phyloP scores from a whole-genome alignment of 2,113 vertebrate genomes.

The Orycteropus afer region DNA sequence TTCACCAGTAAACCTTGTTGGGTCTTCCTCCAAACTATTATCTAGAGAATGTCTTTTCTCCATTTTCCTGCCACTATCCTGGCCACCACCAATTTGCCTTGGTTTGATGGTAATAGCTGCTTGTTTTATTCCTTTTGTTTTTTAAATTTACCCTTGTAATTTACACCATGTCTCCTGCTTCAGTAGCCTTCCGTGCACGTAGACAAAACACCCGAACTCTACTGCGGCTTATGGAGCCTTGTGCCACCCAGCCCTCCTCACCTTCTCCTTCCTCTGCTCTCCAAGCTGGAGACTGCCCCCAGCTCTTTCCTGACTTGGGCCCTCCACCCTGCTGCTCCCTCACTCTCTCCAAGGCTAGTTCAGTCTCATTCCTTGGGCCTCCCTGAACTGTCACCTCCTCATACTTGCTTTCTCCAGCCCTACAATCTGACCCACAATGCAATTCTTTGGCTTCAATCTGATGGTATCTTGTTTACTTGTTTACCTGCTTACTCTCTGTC shows the following conservation, averaged over 20 bases:
- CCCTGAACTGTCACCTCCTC: not conserved
- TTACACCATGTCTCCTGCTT: not conserved
- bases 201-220: not conserved
- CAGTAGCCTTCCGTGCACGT: not conserved
- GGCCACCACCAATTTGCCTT: not conserved
- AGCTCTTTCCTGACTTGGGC: not conserved
- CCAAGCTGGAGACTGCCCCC: not conserved
- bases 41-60: not conserved
- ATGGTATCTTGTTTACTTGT: not conserved
- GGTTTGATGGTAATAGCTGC: not conserved
- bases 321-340: not conserved
- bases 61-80: not conserved
- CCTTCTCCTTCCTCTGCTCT: not conserved
- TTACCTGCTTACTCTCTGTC: conserved; percentile 1
- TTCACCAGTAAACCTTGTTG: not conserved
- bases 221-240: not conserved
- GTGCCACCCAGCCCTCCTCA: rapidly evolving
- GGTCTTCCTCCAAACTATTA: not conserved
- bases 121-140: not conserved
- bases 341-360: not conserved
- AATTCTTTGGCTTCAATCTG: not conserved
- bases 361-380: not conserved
- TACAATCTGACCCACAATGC: not conserved
- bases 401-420: not conserved
- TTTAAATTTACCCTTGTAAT: not conserved